Evolutionary conservation across 2,888 invertebrate species (phyloP), one percentile per base, ranked within the genome.

Genomic region (Ichneumon xanthorius): DNA sequence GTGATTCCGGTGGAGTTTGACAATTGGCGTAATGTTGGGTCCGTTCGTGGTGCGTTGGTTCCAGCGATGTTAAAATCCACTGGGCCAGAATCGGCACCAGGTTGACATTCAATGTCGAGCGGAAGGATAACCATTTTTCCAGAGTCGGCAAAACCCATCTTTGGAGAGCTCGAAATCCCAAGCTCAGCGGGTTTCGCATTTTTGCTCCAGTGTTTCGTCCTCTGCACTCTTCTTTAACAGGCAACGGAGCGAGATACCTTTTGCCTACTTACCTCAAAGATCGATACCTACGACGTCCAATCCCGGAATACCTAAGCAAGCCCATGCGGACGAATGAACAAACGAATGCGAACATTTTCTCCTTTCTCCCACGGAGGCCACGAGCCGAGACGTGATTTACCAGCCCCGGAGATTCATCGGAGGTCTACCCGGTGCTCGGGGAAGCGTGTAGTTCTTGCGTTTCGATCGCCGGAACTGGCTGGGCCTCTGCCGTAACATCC

Each of bases 361-460:
- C 33, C 30, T 63, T 50, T 19, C 33, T 30, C 11, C 30, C 4
- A 45, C 58, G n/a, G 9, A 30, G 40, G 55, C 26, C 37, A 55
- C n/a, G 48, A 61, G 37, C 26, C 4, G 53, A 61, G 37, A 37
- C 48, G 82, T 85, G 85, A 85, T 82, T 85, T 85, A 79, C 50
- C 67, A 33, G 48, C 26, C 30, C 65, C 2, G 48, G 30, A 79
- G 73, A 61, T 81, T 58, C 73, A n/a, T 11, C 45, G 37, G 22
- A 45, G 48, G 48, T 48, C 45, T 75, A 9, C 61, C 72, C 26
- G 45, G 55, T 72, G 40, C 76, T 48, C 37, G 53, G 19, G 73
- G 48, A 72, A 84, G 72, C 45, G 55, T 37, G 72, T 55, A 55
- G 55, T 67, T 70, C 71, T 45, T 58, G 67, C 50, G 53, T 63